These are phyloP conservation scores for Brachystomella parvula DNA, from an alignment of 1,140 invertebrate genomes.

Conservation along the genomic window DNA sequence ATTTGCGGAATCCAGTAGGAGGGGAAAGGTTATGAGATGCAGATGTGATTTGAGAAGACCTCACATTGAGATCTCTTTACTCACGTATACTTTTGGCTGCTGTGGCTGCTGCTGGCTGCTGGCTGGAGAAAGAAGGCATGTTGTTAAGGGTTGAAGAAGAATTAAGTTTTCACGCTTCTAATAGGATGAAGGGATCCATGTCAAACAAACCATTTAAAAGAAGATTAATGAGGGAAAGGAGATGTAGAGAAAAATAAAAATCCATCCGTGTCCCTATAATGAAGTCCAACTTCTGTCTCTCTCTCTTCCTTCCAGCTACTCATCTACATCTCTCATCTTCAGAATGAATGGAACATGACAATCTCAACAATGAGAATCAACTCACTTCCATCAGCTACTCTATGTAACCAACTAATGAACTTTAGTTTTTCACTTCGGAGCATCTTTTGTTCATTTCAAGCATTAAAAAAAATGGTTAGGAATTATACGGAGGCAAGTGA, in stretches of 20 bases:
- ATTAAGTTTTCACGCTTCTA: conserved; percentile 36
- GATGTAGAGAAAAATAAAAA: not conserved
- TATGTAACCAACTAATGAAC: not conserved
- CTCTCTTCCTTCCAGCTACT: too few relatives aligned
- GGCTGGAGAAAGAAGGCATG: not conserved
- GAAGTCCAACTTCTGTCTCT: conserved; percentile 9
- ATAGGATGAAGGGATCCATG: conserved; percentile 39
- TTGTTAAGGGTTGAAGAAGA: not conserved
- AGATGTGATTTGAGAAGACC: not conserved
- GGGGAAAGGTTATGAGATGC: not conserved
- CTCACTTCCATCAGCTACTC: too few relatives aligned
- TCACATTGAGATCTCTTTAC: not conserved
- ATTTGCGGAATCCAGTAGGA: too few relatives aligned
- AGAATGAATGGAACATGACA: too few relatives aligned
- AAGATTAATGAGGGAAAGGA: conserved; percentile 38
- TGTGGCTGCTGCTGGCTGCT: not conserved
- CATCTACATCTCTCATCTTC: not conserved
- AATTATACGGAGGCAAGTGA: too few relatives aligned
- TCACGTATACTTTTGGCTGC: too few relatives aligned
- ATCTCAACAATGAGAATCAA: too few relatives aligned
- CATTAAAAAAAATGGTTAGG: not conserved
- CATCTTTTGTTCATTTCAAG: not conserved
- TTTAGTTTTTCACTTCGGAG: too few relatives aligned
- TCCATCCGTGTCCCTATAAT: not conserved
- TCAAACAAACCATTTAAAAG: conserved; percentile 39